Percentiles rank a stretch among this genome's conserved stretches.
phyloP scores from a whole-genome alignment of 2,113 vertebrate genomes.

The Rhynchopsitta pachyrhyncha region DNA sequence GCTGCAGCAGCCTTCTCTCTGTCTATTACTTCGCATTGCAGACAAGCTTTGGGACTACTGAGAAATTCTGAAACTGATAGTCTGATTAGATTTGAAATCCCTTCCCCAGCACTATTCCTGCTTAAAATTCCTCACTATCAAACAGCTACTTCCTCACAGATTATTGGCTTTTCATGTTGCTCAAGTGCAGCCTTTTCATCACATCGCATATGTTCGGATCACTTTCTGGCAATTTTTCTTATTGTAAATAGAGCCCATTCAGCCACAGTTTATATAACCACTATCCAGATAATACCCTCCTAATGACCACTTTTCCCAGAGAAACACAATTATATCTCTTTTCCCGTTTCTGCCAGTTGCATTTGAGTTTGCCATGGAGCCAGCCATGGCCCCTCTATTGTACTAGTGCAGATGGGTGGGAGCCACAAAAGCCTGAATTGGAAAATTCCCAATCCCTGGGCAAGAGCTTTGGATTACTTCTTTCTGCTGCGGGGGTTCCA shows the following conservation, averaged over 20 bases:
- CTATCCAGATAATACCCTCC: slow-evolving; percentile 49
- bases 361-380: slow-evolving; percentile 23
- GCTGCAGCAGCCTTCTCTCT: not conserved
- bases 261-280: slow-evolving; percentile 46
- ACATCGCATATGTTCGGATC: slow-evolving; percentile 44
- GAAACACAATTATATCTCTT: slow-evolving; percentile 43
- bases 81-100: slow-evolving; percentile 8
- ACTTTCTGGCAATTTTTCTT: slow-evolving; percentile 62
- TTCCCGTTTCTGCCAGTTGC: slow-evolving; percentile 8
- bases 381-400: slow-evolving; percentile 10
- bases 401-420: slow-evolving; percentile 32
- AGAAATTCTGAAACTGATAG: not conserved
- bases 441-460: slow-evolving; percentile 19
- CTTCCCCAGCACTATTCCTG: not conserved
- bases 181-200: slow-evolving; percentile 60
- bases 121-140: slow-evolving; percentile 48
- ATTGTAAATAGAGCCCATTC: slow-evolving; percentile 59
- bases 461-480: not conserved
- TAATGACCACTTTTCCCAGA: slow-evolving; percentile 52
- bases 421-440: slow-evolving; percentile 13
- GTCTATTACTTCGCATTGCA: not conserved
- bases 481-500: not conserved
- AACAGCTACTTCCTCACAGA: slow-evolving; percentile 47
- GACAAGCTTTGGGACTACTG: not conserved
- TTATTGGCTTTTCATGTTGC: slow-evolving; percentile 58